Base-by-base conservation (phyloP, 2,888 invertebrate species). In the Microdon myrmicae region DNA sequence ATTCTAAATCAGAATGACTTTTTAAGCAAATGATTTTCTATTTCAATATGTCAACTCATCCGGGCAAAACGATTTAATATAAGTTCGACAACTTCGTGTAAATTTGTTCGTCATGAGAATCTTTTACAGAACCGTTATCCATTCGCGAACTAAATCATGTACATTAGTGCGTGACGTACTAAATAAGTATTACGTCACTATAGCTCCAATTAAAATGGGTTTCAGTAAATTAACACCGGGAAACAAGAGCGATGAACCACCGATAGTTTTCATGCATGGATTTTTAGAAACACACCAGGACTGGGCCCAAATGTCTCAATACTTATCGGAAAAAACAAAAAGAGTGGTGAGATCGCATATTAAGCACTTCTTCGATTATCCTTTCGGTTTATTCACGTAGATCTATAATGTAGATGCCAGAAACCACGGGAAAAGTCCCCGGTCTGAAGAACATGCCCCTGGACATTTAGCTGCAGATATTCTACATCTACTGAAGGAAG, bases 361-460 rank as follows among this genome's bases (percentile, higher is more conserved):
- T n/a, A n/a, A n/a, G n/a, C n/a, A n/a, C n/a, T n/a, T n/a, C n/a
- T n/a, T n/a, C n/a, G 2, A 17, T 34, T 9, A 16, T 6, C 4
- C 10, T 34, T 16, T n/a, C 16, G 19, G 5, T 2, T 34, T 10
- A 34, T 19, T 19, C 4, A 14, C 16, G 1, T 45, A 76, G 74
- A 68, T 76, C 7, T 75, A 68, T 14, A 43, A 90, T 3, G 83
- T 96, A 19, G 97, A 98, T 81, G 90, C 92, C 4, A 84, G 97
- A 74, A 97, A 97, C 81, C 97, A 98, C 80, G 97, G 97, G 0
- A 93, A 94, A 67, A 96, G 95, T 73, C 89, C 91, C 1, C 95
- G 95, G 75, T 82, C 87, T 0, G 69, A 82, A 0, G 83, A 86
- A 0, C 90, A 94, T 79, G 84, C 83, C 16, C 96, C 94, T 73